A percentile compares a stretch with the other conserved stretches of the same genome.
phyloP scores from a whole-genome alignment of 1,140 invertebrate species.

The Lepidotrigona ventralis region DNA sequence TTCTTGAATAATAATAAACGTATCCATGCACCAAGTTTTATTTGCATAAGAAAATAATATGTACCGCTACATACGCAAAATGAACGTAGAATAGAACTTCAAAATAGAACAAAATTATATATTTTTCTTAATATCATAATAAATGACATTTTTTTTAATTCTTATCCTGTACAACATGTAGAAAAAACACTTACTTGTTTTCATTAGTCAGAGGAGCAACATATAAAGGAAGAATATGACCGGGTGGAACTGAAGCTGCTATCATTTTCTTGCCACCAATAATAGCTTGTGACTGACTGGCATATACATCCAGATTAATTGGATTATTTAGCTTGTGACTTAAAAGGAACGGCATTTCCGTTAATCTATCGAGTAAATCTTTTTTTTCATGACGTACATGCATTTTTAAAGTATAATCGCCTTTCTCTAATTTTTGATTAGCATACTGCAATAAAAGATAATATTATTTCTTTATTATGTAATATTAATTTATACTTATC shows the following conservation, averaged over 20 bases:
- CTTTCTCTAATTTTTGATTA: constrained; percentile 93
- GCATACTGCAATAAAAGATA: constrained; percentile 84
- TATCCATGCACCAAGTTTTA: constrained; percentile 6
- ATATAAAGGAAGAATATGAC: constrained; percentile 86
- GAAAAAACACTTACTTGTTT: constrained; percentile 82
- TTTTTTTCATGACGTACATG: constrained; percentile 94
- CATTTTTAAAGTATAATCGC: constrained; percentile 93
- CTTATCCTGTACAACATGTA: constrained; percentile 4
- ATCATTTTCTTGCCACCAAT: constrained; percentile 89
- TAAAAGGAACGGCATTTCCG: constrained; percentile 87
- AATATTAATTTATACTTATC: background rate
- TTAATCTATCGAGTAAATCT: constrained; percentile 92
- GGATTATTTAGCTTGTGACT: constrained; percentile 88
- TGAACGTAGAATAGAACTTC: constrained; percentile 13
- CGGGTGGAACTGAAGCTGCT: constrained; percentile 82
- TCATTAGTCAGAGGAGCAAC: constrained; percentile 87
- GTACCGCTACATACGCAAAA: background rate
- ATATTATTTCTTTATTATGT: background rate
- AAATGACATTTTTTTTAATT: constrained; percentile 2
- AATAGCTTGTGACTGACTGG: constrained; percentile 83
- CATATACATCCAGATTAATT: constrained; percentile 90
- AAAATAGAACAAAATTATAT: background rate
- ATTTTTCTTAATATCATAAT: background rate
- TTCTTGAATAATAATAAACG: background rate
- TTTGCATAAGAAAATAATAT: background rate